phyloP scores from a whole-genome alignment of 2,797 vertebrate species.

The Chrysocyon brachyurus region DNA sequence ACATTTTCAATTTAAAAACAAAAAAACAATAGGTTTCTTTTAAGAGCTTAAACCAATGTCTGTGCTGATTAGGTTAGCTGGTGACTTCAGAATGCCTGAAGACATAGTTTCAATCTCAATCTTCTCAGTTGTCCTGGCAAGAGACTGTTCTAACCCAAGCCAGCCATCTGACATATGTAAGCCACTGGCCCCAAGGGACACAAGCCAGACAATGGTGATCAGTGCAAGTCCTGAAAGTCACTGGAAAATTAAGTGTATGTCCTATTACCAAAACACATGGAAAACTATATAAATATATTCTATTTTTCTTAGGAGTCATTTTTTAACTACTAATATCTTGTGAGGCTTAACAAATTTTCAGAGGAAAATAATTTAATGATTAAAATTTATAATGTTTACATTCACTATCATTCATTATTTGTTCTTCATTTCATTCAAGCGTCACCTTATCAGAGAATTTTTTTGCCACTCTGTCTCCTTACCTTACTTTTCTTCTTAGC shows the following conservation, averaged over 20 bases:
- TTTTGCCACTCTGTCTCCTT: neutral
- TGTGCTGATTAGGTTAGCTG: neutral
- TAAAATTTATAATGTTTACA: conserved; percentile 43
- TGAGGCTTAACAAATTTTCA: conserved; percentile 37
- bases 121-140: conserved; percentile 25
- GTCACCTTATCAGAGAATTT: neutral
- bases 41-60: neutral
- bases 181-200: neutral
- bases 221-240: neutral
- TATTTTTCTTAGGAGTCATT: conserved; percentile 4
- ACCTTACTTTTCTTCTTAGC: conserved; percentile 11
- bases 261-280: neutral
- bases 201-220: neutral
- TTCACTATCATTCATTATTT: conserved; percentile 27
- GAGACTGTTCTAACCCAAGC: neutral
- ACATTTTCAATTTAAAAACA: conserved; percentile 22
- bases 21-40: neutral
- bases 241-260: conserved; percentile 2
- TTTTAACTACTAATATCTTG: conserved; percentile 17
- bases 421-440: conserved; percentile 24
- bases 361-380: conserved; percentile 31
- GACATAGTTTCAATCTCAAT: neutral
- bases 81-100: neutral
- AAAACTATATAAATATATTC: neutral
- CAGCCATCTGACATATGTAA: conserved; percentile 40